These are phyloP conservation scores for Theonella swinhoei DNA, from an alignment of 37 sponge, comb jelly and placozoan species.

Conservation along the genomic window DNA sequence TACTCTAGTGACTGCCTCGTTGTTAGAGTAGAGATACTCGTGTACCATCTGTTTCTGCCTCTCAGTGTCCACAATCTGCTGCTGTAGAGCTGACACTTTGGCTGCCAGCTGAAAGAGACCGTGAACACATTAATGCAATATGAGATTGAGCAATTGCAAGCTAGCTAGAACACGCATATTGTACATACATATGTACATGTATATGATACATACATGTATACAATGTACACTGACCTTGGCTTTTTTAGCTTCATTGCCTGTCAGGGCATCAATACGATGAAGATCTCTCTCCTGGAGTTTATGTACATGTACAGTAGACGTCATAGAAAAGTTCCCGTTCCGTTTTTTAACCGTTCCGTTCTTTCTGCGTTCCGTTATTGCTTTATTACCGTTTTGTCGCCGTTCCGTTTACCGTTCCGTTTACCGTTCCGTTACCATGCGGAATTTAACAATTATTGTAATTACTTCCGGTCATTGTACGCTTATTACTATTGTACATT, in stretches of 20 bases:
- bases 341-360: no score
- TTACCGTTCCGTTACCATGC: no score
- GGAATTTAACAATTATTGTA: no score
- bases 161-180: no score
- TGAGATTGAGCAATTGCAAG: background rate
- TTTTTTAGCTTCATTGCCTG: constrained; percentile 38
- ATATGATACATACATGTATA: no score
- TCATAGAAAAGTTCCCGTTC: no score
- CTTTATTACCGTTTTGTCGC: no score
- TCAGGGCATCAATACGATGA: constrained; percentile 17
- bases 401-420: no score
- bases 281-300: constrained; percentile 53
- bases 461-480: no score
- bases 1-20: constrained; percentile 46
- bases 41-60: constrained; percentile 38
- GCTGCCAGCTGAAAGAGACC: constrained; percentile 18
- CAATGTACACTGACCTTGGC: constrained; percentile 28
- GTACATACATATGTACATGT: no score
- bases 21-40: constrained; percentile 60
- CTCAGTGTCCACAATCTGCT: constrained; percentile 24
- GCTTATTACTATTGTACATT: no score
- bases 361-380: no score
- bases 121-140: background rate
- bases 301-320: background rate
- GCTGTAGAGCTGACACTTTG: constrained; percentile 22